Evolutionary conservation across 2,888 invertebrate genomes (phyloP).

Genomic region (Limnephilus auricula): DNA sequence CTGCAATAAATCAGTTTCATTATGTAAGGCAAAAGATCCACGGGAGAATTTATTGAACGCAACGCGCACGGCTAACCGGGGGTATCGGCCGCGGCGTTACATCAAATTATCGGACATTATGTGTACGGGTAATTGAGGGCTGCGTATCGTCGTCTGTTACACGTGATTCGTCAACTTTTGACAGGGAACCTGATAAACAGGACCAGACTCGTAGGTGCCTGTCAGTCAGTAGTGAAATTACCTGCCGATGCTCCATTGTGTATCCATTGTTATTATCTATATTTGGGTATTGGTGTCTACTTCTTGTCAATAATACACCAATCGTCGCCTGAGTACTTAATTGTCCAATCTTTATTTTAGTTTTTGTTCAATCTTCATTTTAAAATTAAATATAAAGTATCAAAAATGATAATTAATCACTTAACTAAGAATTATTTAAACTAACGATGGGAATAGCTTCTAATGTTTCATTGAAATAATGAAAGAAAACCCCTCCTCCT

Average conservation of each 20-base stretch:
- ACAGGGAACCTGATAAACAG: slow-evolving; percentile 9
- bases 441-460: too few relatives aligned
- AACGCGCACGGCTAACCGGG: background rate
- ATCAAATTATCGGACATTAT: slow-evolving; percentile 30
- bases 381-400: too few relatives aligned
- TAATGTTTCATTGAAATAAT: too few relatives aligned
- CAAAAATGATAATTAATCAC: too few relatives aligned
- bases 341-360: too few relatives aligned
- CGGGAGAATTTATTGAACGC: slow-evolving; percentile 21
- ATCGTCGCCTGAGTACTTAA: too few relatives aligned
- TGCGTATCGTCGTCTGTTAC: slow-evolving; percentile 16
- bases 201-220: background rate
- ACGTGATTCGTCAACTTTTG: slow-evolving; percentile 30
- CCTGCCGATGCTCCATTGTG: background rate
- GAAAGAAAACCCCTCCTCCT: too few relatives aligned
- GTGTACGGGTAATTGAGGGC: slow-evolving; percentile 26
- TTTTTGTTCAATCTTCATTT: too few relatives aligned
- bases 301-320: background rate
- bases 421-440: too few relatives aligned
- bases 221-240: background rate
- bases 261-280: background rate
- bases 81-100: background rate
- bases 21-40: slow-evolving; percentile 24
- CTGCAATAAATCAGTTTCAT: slow-evolving; percentile 41
- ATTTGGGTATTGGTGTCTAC: background rate